Conservation (phyloP, 2,888 invertebrate species). For the Plemyria rubiginata region DNA sequence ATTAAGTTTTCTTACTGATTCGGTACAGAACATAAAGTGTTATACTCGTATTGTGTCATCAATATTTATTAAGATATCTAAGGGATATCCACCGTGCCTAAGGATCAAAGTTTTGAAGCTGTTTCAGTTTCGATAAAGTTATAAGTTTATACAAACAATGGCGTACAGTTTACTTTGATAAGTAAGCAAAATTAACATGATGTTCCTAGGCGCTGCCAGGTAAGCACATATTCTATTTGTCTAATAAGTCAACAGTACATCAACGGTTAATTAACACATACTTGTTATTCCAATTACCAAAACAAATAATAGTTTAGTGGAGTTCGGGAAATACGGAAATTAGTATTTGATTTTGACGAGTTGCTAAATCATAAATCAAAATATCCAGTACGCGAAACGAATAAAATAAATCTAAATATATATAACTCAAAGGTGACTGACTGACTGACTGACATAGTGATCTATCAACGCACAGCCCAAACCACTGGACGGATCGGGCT, state of each 20-base stretch:
- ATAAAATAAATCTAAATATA: too few relatives aligned
- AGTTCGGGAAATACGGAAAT: constrained; percentile 7
- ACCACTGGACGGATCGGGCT: too few relatives aligned
- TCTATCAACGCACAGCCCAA: too few relatives aligned
- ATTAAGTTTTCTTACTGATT: too few relatives aligned
- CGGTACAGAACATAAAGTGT: too few relatives aligned
- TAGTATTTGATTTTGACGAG: constrained; percentile 13
- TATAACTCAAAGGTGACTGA: too few relatives aligned
- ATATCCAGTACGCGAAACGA: neutral
- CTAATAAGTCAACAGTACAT: constrained; percentile 9
- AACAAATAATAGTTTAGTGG: constrained; percentile 14
- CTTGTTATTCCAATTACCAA: constrained; percentile 9
- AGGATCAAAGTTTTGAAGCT: too few relatives aligned
- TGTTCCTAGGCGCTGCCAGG: neutral
- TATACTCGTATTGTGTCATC: too few relatives aligned
- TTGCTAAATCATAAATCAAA: neutral
- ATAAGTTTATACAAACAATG: neutral
- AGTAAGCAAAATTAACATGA: constrained; percentile 1
- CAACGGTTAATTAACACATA: constrained; percentile 21
- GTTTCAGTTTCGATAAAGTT: too few relatives aligned
- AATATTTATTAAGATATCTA: too few relatives aligned
- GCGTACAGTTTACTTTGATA: neutral
- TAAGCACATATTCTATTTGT: constrained; percentile 4
- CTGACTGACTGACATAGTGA: too few relatives aligned
- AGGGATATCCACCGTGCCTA: too few relatives aligned